These are phyloP conservation scores for Ahaetulla prasina DNA, from an alignment of 2,113 vertebrate species.

Conservation along the genomic window DNA sequence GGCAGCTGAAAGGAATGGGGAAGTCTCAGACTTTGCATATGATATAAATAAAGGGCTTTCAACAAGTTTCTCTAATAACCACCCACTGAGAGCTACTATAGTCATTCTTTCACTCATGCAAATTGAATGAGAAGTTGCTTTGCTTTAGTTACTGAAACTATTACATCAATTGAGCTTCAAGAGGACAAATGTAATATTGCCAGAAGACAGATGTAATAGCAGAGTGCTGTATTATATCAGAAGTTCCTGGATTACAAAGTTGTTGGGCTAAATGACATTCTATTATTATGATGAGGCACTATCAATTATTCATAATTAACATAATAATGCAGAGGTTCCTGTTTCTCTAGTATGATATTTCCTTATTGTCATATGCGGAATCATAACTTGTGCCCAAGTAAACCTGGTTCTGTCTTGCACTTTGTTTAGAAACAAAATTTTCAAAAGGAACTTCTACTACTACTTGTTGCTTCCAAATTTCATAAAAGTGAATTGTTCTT, in stretches of 20 bases:
- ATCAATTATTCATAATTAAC: constrained; percentile 33
- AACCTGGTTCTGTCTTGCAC: background rate
- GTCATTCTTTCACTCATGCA: background rate
- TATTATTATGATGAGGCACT: background rate
- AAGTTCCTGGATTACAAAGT: background rate
- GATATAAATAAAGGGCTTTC: background rate
- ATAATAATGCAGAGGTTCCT: background rate
- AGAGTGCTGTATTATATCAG: background rate
- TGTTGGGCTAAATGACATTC: constrained; percentile 2
- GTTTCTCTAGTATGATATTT: background rate
- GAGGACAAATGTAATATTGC: background rate
- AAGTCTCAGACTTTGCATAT: background rate
- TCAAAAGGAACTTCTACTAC: background rate
- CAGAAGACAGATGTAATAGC: background rate
- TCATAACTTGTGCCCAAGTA: background rate
- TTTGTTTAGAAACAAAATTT: no score
- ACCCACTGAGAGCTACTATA: background rate
- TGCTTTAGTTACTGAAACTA: background rate
- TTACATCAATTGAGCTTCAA: background rate
- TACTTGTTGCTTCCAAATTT: background rate
- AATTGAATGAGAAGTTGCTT: background rate
- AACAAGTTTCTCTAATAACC: background rate
- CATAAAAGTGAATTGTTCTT: background rate
- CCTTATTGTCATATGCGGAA: background rate
- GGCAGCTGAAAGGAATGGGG: background rate